phyloP scores from a whole-genome alignment of 1,140 invertebrate species.

The Atta cephalotes region DNA sequence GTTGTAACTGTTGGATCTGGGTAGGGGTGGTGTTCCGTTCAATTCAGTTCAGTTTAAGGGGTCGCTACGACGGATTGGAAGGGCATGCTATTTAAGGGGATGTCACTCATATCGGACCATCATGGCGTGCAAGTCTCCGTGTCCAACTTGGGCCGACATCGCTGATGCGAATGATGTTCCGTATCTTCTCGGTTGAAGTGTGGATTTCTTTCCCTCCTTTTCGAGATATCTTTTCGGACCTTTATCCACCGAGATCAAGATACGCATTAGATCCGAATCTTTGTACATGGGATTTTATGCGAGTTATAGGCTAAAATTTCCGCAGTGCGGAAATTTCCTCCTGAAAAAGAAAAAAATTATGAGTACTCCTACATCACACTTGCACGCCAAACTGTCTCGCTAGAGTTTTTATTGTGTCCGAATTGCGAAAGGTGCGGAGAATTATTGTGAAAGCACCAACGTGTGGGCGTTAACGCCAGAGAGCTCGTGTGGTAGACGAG shows the following conservation, averaged over 20 bases:
- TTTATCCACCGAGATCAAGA: constrained; percentile 28
- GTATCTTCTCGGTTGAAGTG: constrained; percentile 29
- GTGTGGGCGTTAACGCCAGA: constrained; percentile 76
- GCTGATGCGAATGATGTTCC: constrained; percentile 48
- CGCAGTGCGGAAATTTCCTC: constrained; percentile 43
- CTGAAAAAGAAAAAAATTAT: constrained; percentile 64
- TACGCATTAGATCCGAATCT: not conserved
- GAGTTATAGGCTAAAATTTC: constrained; percentile 53
- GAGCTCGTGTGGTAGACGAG: constrained; percentile 77
- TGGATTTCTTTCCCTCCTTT: constrained; percentile 38
- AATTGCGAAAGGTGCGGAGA: constrained; percentile 82
- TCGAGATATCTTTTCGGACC: not conserved
- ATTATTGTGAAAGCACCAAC: constrained; percentile 82
- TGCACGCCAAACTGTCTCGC: constrained; percentile 78
- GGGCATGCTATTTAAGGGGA: constrained; percentile 83
- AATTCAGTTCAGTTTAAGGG: constrained; percentile 85
- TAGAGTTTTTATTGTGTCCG: constrained; percentile 80
- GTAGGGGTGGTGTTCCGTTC: constrained; percentile 84
- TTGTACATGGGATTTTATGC: not conserved
- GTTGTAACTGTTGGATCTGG: constrained; percentile 77
- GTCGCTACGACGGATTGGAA: constrained; percentile 83
- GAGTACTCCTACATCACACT: constrained; percentile 76
- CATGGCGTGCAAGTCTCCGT: constrained; percentile 81
- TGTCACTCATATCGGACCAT: constrained; percentile 84
- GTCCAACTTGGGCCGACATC: constrained; percentile 79